Evolutionary conservation across 2,113 vertebrate genomes (phyloP), one percentile per base, ranked within the genome.

Genomic region (Pterocles gutturalis): DNA sequence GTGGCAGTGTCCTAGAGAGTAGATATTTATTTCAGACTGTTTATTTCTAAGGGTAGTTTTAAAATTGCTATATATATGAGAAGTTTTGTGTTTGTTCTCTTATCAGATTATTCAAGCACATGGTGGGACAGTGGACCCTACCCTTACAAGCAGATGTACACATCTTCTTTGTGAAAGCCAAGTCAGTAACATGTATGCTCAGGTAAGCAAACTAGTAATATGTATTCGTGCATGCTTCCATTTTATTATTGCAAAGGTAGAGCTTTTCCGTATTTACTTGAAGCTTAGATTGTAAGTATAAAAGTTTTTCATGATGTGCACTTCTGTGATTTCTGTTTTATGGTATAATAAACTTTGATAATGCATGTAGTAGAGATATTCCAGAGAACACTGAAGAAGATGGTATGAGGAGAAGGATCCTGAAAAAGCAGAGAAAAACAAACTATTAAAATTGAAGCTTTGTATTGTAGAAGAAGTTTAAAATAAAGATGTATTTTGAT

Each of bases 131-230:
- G 99, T 99, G 60, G 99, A 99, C 86, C 98, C 99, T 34, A 97
- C 99, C 1, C 95, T 99, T 57, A 99, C 98, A 8, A 98, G 97
- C 93, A 98, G 99, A 26, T 99, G 99, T 94, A 99, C 99, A 8
- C 99, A 99, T 96, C 98, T 99, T 54, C 98, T 99, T 29, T 99
- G 99, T 95, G 99, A 99, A 97, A 99, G 99, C 95, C 99, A 99
- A 96, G 99, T 99, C 98, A 99, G 99, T 97, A 99, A 98, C 91
- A 98, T 99, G 98, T 99, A 99, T 76, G 97, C 99, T 36, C 99
- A 99, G 99, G 99, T 99, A 96, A 98, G 98, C 58, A 77, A 53
- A 25, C 55, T 21, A 49, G n/a, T 55, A 33, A 3, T 5, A 1
- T 66, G 11, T 28, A 3, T 86, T 86, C 25, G 5, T 24, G 22